These are phyloP conservation scores for Selene dorsalis DNA, from an alignment of 2,797 vertebrate species.

Conservation along the genomic window DNA sequence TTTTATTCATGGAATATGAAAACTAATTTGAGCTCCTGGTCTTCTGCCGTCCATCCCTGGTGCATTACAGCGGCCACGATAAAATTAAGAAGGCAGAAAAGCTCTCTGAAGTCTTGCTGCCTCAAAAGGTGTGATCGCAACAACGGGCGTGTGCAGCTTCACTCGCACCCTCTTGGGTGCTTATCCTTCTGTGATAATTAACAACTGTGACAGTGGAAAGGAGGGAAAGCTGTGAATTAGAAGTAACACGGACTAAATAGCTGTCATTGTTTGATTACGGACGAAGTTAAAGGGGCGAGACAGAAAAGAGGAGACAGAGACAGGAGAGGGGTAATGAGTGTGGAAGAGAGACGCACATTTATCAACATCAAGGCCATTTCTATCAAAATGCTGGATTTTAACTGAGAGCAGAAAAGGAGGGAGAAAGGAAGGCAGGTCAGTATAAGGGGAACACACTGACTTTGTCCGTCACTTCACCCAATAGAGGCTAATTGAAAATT, in stretches of 20 bases:
- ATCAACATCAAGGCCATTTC: slow-evolving; percentile 70
- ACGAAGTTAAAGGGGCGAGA: slow-evolving; percentile 77
- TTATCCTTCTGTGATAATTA: slow-evolving; percentile 87
- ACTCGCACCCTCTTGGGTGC: slow-evolving; percentile 81
- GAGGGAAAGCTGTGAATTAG: slow-evolving; percentile 91
- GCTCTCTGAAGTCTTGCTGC: slow-evolving; percentile 65
- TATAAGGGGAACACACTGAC: slow-evolving; percentile 26
- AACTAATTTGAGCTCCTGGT: slow-evolving; percentile 39
- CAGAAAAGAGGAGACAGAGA: slow-evolving; percentile 51
- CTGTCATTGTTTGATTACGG: slow-evolving; percentile 91
- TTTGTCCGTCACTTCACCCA: slow-evolving; percentile 54
- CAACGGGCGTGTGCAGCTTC: slow-evolving; percentile 75
- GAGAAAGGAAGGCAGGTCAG: slow-evolving; percentile 1
- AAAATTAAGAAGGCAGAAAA: slow-evolving; percentile 57
- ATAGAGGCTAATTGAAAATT: slow-evolving; percentile 65
- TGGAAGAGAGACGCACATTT: slow-evolving; percentile 73
- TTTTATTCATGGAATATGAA: slow-evolving; percentile 28
- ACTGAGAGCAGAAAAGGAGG: slow-evolving; percentile 34
- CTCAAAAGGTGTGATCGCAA: slow-evolving; percentile 61
- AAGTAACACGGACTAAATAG: slow-evolving; percentile 91
- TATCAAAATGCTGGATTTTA: slow-evolving; percentile 60
- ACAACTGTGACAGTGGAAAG: slow-evolving; percentile 77
- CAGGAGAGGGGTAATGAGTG: slow-evolving; percentile 86
- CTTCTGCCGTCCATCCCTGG: slow-evolving; percentile 38
- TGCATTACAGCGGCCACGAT: slow-evolving; percentile 40